phyloP scores from a whole-genome alignment of 2,797 vertebrate species.

The Euphonia xanthogaster region DNA sequence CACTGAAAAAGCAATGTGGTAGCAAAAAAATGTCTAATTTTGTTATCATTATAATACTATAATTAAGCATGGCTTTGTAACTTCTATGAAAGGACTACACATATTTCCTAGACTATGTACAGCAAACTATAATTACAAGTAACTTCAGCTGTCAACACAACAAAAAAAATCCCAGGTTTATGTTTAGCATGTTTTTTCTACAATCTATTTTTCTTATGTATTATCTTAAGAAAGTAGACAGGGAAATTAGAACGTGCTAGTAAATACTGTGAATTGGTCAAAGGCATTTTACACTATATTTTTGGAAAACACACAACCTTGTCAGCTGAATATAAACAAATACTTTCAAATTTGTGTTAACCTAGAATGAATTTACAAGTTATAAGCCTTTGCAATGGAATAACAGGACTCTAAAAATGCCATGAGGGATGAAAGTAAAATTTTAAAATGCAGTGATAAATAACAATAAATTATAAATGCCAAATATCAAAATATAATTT shows the following conservation, averaged over 20 bases:
- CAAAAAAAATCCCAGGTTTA: neutral
- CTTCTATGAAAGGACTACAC: neutral
- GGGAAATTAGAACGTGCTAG: neutral
- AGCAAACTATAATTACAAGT: neutral
- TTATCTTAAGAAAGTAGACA: neutral
- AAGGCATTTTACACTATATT: neutral
- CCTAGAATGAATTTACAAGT: slow-evolving; percentile 17
- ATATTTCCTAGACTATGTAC: neutral
- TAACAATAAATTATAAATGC: neutral
- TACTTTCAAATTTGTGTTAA: slow-evolving; percentile 43
- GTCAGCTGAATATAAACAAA: slow-evolving; percentile 45
- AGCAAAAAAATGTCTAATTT: neutral
- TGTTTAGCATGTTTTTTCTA: neutral
- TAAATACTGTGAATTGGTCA: neutral
- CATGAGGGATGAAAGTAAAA: neutral
- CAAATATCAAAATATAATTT: neutral
- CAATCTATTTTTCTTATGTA: neutral
- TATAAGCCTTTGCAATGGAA: neutral
- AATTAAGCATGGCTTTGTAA: neutral
- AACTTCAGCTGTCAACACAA: neutral
- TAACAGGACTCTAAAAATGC: neutral
- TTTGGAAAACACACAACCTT: slow-evolving; percentile 39
- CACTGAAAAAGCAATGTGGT: neutral
- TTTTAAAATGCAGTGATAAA: neutral
- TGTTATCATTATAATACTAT: neutral